Conservation (phyloP, 2,113 vertebrate species). For the Macroglossus sobrinus region DNA sequence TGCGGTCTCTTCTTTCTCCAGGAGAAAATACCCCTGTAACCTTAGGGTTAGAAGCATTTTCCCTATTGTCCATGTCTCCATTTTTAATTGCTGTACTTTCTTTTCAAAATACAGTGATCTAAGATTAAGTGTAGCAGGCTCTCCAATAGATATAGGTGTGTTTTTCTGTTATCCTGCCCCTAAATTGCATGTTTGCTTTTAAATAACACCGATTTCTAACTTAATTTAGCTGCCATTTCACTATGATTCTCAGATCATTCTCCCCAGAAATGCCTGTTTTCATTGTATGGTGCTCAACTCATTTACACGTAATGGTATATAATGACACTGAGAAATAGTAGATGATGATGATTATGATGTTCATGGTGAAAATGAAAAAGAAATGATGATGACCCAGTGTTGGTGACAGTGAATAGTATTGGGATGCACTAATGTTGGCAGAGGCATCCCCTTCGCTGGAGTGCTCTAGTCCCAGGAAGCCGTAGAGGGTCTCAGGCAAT, state of each 20-base stretch:
- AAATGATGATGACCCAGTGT: neutral
- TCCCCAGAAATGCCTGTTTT: neutral
- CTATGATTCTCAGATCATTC: neutral
- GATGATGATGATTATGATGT: neutral
- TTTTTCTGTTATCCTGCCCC: neutral
- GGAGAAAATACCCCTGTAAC: neutral
- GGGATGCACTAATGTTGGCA: neutral
- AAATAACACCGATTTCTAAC: neutral
- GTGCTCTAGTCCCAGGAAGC: neutral
- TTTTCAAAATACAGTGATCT: conserved; percentile 2
- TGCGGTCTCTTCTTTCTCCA: neutral
- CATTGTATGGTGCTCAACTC: neutral
- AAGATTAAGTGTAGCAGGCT: neutral
- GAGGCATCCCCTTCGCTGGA: neutral
- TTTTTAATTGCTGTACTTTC: neutral
- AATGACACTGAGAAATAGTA: conserved; percentile 1
- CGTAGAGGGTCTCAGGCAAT: neutral
- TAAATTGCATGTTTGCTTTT: neutral
- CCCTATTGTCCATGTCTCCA: neutral
- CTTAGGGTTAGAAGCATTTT: neutral
- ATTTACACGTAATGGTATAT: neutral
- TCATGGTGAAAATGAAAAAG: neutral
- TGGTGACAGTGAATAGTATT: neutral
- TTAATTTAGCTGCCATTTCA: neutral
- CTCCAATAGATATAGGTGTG: neutral